Evolutionary conservation across 2,888 invertebrate genomes (phyloP), one percentile per base, ranked within the genome.

Genomic region (Caenorhabditis sp.): DNA sequence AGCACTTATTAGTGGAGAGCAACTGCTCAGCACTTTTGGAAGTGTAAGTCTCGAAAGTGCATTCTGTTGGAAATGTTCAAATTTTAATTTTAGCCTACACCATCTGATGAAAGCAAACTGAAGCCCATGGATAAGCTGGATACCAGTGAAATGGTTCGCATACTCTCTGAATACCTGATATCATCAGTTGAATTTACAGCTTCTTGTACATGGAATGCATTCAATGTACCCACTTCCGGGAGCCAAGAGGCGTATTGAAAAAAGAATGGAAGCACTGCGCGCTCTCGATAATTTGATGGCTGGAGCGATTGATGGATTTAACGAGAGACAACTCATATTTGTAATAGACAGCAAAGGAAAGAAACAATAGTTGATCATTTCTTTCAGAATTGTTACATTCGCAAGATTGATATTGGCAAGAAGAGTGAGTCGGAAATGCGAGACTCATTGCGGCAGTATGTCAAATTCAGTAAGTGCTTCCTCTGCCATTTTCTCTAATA

Each of bases 361-460:
- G 22, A 10, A 38, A 3, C 51, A 4, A n/a, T n/a, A n/a, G n/a
- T 26, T 26, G 8, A 12, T 14, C 24, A 19, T 10, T 24, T 28
- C 44, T 81, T 85, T 22, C 66, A 87, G 87, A 80, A 87, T 73
- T 82, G 83, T 79, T 86, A 85, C 82, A 85, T 90, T 59, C 88
- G 90, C 8, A 86, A 88, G 35, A 76, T 90, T 28, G 84, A 87
- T 49, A 89, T 87, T 76, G 73, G 72, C n/a, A 76, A 77, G 41
- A 79, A 82, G 41, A 81, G 61, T 14, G 84, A 82, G 35, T 75
- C 76, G 22, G 85, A 89, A 76, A 84, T 89, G 79, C 85, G 84
- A 16, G 59, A 76, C 41, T 76, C 81, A 26, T 72, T 89, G 22
- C 49, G 64, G 28, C 68, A 82, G 35, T 89, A 89, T 87, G 63